phyloP scores from a whole-genome alignment of 30 jellyfish, hydroid and myxozoan species.

The Hydra vulgaris region DNA sequence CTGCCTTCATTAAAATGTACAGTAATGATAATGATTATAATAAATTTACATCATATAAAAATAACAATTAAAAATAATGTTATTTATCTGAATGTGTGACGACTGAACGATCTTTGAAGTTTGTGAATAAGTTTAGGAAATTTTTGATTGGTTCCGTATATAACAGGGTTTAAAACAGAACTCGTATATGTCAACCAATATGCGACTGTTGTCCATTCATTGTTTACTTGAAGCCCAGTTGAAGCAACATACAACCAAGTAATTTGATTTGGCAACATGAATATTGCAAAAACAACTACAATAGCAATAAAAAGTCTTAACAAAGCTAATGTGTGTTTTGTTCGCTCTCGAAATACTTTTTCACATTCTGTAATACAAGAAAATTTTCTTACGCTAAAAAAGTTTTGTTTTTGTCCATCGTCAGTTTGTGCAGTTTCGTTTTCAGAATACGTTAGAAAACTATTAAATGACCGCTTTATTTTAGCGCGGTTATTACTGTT shows the following conservation, averaged over 20 bases:
- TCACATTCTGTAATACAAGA: neutral
- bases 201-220: constrained; percentile 7
- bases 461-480: neutral
- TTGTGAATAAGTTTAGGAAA: neutral
- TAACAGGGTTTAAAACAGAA: constrained; percentile 47
- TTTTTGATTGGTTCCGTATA: constrained; percentile 34
- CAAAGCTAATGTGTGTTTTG: constrained; percentile 25
- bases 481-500: neutral
- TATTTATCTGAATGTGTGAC: too few relatives aligned
- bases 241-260: constrained; percentile 35
- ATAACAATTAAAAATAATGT: too few relatives aligned
- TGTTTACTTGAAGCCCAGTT: neutral
- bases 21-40: too few relatives aligned
- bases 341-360: neutral
- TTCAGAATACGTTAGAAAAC: neutral
- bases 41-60: too few relatives aligned
- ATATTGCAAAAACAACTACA: constrained; percentile 36
- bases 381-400: neutral
- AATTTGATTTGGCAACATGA: constrained; percentile 47
- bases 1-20: too few relatives aligned
- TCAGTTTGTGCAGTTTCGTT: neutral
- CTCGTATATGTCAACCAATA: constrained; percentile 42
- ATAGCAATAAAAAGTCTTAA: constrained; percentile 25
- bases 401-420: neutral
- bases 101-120: neutral